Conservation (phyloP, 2,888 invertebrate species). For the Apocheima hispidaria region DNA sequence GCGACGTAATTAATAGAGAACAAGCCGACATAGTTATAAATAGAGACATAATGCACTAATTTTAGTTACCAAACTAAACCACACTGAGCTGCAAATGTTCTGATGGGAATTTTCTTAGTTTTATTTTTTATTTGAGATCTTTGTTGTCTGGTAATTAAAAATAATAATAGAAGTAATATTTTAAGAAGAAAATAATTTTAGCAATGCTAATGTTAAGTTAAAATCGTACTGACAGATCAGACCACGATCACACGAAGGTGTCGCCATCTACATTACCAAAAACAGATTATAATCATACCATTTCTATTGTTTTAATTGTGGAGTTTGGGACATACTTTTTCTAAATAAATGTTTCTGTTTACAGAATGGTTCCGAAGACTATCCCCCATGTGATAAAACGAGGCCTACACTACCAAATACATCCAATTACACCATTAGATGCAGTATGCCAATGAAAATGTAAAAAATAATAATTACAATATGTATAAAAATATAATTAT, state of each 20-base stretch:
- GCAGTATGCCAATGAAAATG: slow-evolving; percentile 67
- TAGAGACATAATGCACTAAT: too few relatives aligned
- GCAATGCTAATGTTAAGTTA: neutral
- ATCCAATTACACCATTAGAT: slow-evolving; percentile 70
- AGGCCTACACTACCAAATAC: slow-evolving; percentile 84
- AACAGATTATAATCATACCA: neutral
- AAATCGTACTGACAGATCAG: neutral
- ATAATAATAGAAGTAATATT: too few relatives aligned
- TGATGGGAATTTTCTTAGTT: too few relatives aligned
- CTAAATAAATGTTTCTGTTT: slow-evolving; percentile 31
- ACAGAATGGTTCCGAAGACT: slow-evolving; percentile 95
- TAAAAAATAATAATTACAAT: slow-evolving; percentile 43
- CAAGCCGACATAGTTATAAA: too few relatives aligned
- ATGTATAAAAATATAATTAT: slow-evolving; percentile 50
- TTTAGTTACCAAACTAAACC: too few relatives aligned
- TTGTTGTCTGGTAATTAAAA: too few relatives aligned
- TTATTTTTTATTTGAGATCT: too few relatives aligned
- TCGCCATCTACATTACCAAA: neutral
- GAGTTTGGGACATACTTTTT: neutral
- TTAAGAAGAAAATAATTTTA: neutral
- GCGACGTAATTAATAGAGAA: too few relatives aligned
- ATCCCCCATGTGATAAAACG: slow-evolving; percentile 95
- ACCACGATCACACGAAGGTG: neutral
- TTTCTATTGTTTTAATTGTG: neutral
- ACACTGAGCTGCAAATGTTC: too few relatives aligned